phyloP scores from a whole-genome alignment of 1,140 invertebrate species.

The Drosophila repletoides region DNA sequence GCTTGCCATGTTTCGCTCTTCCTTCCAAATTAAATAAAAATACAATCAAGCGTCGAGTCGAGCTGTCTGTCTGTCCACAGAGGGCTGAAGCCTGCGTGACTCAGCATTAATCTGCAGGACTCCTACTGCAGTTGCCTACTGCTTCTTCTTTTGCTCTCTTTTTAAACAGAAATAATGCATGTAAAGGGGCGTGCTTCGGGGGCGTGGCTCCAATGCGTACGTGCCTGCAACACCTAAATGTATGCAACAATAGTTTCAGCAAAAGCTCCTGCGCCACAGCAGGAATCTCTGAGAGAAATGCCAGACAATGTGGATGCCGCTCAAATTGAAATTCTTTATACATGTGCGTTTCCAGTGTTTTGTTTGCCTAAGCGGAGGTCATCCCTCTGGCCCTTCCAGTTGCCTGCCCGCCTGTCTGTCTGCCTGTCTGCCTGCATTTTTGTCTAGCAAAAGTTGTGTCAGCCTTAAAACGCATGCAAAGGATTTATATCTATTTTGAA shows the following conservation, averaged over 20 bases:
- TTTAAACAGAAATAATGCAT: constrained; percentile 43
- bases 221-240: constrained; percentile 72
- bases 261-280: constrained; percentile 8
- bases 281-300: constrained; percentile 1
- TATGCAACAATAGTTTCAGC: constrained; percentile 59
- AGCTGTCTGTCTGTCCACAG: background rate
- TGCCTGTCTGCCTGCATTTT: constrained; percentile 15
- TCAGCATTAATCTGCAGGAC: constrained; percentile 57
- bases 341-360: constrained; percentile 21
- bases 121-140: constrained; percentile 19
- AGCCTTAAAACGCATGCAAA: constrained; percentile 61
- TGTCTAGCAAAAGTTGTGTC: constrained; percentile 35
- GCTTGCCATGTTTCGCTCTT: constrained; percentile 20
- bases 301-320: constrained; percentile 42
- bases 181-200: constrained; percentile 6
- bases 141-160: background rate
- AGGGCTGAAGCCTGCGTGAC: constrained; percentile 29
- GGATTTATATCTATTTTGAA: constrained; percentile 58
- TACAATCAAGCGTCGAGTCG: constrained; percentile 51
- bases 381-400: background rate
- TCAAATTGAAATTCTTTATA: constrained; percentile 75
- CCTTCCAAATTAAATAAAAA: constrained; percentile 67
- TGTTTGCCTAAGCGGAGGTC: constrained; percentile 60
- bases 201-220: constrained; percentile 52
- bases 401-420: background rate